These are phyloP conservation scores for Siphlonurus alternatus DNA, from an alignment of 2,888 invertebrate species.

Conservation along the genomic window DNA sequence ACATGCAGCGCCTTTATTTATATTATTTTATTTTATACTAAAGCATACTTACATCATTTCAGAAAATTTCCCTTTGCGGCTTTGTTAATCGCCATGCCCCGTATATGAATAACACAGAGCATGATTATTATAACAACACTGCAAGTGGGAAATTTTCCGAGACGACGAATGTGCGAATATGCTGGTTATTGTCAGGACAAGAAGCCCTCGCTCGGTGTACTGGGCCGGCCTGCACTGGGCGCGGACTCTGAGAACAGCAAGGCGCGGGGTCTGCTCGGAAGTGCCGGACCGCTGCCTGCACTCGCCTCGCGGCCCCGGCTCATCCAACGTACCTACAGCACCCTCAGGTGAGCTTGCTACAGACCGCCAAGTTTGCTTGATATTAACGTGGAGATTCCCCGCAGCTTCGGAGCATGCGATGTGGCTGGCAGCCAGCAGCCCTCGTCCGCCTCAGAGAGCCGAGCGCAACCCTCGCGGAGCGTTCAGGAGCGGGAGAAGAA, in stretches of 20 bases:
- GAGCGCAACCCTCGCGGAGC: constrained; percentile 47
- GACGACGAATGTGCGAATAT: too few relatives aligned
- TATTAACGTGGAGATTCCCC: constrained; percentile 5
- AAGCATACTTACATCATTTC: too few relatives aligned
- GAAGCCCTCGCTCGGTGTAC: background rate
- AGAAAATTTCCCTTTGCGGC: too few relatives aligned
- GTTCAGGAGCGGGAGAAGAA: constrained; percentile 63
- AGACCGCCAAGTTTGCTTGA: background rate
- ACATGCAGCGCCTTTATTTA: too few relatives aligned
- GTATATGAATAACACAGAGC: too few relatives aligned
- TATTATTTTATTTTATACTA: too few relatives aligned
- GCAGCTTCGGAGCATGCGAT: constrained; percentile 13
- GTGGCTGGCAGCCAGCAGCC: background rate
- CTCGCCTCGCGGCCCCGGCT: constrained; percentile 22
- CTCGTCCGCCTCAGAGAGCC: constrained; percentile 1
- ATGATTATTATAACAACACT: too few relatives aligned
- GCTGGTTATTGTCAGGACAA: too few relatives aligned
- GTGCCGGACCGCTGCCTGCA: constrained; percentile 18
- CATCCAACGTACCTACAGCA: constrained; percentile 22
- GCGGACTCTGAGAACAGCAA: background rate
- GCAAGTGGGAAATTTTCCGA: too few relatives aligned
- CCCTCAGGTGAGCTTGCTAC: constrained; percentile 23
- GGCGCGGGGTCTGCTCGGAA: background rate
- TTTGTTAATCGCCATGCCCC: too few relatives aligned
- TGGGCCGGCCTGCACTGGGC: background rate